A percentile compares a stretch with the other conserved stretches of the same genome.
phyloP scores from a whole-genome alignment of 1,140 invertebrate species.

The Trypoxylus dichotomus region DNA sequence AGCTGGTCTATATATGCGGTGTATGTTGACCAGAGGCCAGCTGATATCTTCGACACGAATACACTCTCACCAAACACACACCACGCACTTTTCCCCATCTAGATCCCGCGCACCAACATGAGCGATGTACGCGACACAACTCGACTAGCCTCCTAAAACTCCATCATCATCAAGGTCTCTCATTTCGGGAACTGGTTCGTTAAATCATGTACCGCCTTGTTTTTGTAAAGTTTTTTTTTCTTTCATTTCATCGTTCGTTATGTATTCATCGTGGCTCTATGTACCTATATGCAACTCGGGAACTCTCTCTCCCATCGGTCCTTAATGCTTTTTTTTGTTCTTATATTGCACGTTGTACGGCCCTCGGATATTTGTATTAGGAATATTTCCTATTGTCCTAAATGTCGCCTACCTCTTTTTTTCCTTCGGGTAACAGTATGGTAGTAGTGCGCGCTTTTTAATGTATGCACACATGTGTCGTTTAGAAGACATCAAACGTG shows the following conservation, averaged over 20 bases:
- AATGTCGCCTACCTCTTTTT: slow-evolving; percentile 15
- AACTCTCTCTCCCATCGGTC: slow-evolving; percentile 2
- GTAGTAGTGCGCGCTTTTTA: slow-evolving; percentile 32
- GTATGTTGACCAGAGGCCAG: slow-evolving; percentile 30
- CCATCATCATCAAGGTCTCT: slow-evolving; percentile 16
- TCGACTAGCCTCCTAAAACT: slow-evolving; percentile 10
- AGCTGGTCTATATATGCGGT: slow-evolving; percentile 15
- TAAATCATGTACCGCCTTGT: slow-evolving; percentile 29
- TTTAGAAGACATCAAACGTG: slow-evolving; percentile 32
- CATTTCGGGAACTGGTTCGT: slow-evolving; percentile 20
- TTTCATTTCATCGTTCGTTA: slow-evolving; percentile 22
- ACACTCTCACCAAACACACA: neutral
- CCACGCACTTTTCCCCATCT: slow-evolving; percentile 12
- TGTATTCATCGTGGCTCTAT: neutral
- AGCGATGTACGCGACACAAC: slow-evolving; percentile 20
- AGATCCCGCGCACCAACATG: neutral
- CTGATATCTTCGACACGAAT: slow-evolving; percentile 23
- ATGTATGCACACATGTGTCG: slow-evolving; percentile 33
- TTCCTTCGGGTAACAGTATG: neutral
- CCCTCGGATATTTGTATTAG: slow-evolving; percentile 12
- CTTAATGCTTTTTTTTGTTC: slow-evolving; percentile 4
- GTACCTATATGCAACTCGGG: slow-evolving; percentile 7
- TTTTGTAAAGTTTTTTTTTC: slow-evolving; percentile 34
- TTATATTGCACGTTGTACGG: neutral
- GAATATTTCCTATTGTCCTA: slow-evolving; percentile 19